Evolutionary conservation across 2,113 vertebrate species (phyloP).

Genomic region (Leucopsar rothschildi): DNA sequence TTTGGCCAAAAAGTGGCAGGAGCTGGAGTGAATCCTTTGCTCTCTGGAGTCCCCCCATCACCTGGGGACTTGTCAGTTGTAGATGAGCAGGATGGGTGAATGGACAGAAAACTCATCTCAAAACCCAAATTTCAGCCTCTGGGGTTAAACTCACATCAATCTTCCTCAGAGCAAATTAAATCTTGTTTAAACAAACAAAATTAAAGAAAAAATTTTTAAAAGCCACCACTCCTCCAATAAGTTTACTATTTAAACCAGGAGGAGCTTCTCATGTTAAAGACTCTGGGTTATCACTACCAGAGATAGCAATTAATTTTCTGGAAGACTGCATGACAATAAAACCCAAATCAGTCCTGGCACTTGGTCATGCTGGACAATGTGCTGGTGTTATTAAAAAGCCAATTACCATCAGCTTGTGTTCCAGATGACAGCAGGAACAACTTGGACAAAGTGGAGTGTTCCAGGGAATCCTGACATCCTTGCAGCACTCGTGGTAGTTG

Average conservation of each 20-base stretch:
- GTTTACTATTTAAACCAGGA: not conserved
- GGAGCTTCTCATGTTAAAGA: not conserved
- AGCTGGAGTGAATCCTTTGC: not conserved
- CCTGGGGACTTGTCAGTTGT: not conserved
- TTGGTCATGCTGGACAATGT: not conserved
- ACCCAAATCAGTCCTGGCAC: not conserved
- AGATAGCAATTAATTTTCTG: constrained; percentile 7
- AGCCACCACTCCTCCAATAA: not conserved
- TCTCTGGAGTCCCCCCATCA: not conserved
- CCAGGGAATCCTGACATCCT: not conserved
- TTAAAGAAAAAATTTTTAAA: not conserved
- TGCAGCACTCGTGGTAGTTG: not conserved
- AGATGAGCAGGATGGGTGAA: not conserved
- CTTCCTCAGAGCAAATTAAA: not conserved
- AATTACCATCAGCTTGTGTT: not conserved
- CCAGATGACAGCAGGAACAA: not conserved
- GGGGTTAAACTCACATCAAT: not conserved
- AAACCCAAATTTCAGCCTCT: not conserved
- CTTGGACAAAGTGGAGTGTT: not conserved
- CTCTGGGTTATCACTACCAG: not conserved
- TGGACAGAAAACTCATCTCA: not conserved
- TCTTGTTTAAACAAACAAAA: not conserved
- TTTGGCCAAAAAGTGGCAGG: not conserved
- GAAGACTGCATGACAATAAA: not conserved
- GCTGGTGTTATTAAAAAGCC: constrained; percentile 3